Percentiles rank a stretch among this genome's conserved stretches.
These are phyloP conservation scores for Diacarnus erythraeanus DNA, from an alignment of 37 sponge, comb jelly and placozoan species.

Conservation along the genomic window DNA sequence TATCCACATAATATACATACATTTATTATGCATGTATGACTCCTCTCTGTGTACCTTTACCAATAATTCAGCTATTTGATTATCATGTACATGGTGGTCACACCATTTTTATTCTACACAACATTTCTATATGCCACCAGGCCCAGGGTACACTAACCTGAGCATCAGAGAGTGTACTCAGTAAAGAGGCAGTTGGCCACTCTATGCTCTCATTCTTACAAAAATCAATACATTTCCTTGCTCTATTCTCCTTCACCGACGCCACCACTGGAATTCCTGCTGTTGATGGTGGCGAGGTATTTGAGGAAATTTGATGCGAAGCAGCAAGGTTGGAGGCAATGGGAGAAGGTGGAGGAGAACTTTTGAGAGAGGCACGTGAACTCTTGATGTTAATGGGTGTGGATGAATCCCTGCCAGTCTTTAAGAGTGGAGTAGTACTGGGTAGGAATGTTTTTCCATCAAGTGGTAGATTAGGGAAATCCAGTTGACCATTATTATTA, in stretches of 20 bases:
- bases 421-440: background rate
- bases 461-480: background rate
- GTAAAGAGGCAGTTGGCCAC: slow-evolving; percentile 30
- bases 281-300: background rate
- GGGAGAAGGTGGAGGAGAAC: slow-evolving; percentile 54
- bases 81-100: too few species aligned
- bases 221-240: background rate
- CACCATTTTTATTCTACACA: too few species aligned
- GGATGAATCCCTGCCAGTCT: slow-evolving; percentile 47
- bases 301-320: background rate
- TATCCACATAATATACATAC: background rate
- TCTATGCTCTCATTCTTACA: background rate
- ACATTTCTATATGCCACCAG: background rate
- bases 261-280: background rate
- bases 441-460: background rate
- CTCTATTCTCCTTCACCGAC: background rate
- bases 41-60: too few species aligned
- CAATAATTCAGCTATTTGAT: too few species aligned
- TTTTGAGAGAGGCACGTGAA: background rate
- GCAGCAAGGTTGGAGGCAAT: background rate
- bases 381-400: slow-evolving; percentile 45
- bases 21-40: background rate
- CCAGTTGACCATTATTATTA: background rate
- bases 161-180: slow-evolving; percentile 29
- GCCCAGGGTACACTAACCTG: slow-evolving; percentile 22